phyloP scores from a whole-genome alignment of 2,888 invertebrate species.

The Hirudinaria manillensis region DNA sequence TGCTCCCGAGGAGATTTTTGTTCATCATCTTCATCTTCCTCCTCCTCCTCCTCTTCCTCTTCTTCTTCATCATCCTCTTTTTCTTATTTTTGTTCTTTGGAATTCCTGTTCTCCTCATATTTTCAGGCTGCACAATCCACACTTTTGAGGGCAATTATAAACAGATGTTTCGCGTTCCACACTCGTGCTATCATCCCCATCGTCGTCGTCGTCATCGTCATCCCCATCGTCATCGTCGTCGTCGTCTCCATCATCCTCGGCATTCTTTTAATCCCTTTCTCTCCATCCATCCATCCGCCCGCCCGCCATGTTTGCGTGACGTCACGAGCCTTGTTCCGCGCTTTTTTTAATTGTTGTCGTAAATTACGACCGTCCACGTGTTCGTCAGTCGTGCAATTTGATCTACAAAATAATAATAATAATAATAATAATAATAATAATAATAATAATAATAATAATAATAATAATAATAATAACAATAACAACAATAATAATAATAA shows the following conservation, averaged over 20 bases:
- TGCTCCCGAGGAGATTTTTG: neutral
- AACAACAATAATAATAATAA: too few relatives aligned
- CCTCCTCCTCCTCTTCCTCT: neutral
- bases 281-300: too few relatives aligned
- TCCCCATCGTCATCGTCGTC: neutral
- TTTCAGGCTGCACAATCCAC: neutral
- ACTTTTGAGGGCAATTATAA: slow-evolving; percentile 2
- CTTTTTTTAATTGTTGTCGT: too few relatives aligned
- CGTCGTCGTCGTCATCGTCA: neutral
- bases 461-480: too few relatives aligned
- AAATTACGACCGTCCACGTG: too few relatives aligned
- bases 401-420: too few relatives aligned
- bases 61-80: neutral
- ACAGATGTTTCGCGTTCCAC: neutral
- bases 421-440: too few relatives aligned
- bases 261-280: too few relatives aligned
- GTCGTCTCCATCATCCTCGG: neutral
- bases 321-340: too few relatives aligned
- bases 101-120: neutral
- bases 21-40: neutral
- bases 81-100: neutral
- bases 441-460: too few relatives aligned
- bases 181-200: slow-evolving; percentile 2
- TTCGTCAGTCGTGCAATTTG: too few relatives aligned
- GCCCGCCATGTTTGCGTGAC: too few relatives aligned